These are phyloP conservation scores for Macropodus opercularis DNA, from an alignment of 2,797 vertebrate genomes.

Conservation along the genomic window DNA sequence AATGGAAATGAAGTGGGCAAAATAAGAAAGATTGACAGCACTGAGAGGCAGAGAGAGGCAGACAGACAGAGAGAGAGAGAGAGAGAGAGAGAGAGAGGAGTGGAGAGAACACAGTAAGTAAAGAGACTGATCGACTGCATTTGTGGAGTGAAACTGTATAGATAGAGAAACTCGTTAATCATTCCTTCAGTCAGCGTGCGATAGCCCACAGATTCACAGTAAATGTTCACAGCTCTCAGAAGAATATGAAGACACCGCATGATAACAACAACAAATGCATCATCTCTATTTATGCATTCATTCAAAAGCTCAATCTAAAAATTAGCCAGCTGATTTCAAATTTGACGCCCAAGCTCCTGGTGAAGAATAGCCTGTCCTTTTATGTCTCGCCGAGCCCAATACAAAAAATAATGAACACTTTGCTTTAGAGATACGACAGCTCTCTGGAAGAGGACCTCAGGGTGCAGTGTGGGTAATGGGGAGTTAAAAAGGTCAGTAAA, in stretches of 20 bases:
- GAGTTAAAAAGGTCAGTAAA: constrained; percentile 52
- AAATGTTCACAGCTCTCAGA: not conserved
- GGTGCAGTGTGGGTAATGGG: constrained; percentile 25
- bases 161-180: constrained; percentile 36
- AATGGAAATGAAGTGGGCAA: constrained; percentile 90
- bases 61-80: constrained; percentile 47
- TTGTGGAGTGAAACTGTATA: constrained; percentile 42
- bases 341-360: constrained; percentile 1
- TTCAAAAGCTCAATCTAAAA: not conserved
- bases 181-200: constrained; percentile 15
- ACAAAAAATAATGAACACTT: constrained; percentile 37
- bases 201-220: constrained; percentile 18
- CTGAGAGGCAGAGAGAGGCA: constrained; percentile 57
- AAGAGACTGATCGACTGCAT: constrained; percentile 33
- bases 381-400: constrained; percentile 15
- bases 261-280: constrained; percentile 1
- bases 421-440: constrained; percentile 22
- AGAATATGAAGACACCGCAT: not conserved
- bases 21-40: constrained; percentile 72
- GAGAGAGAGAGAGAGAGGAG: constrained; percentile 57
- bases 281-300: not conserved
- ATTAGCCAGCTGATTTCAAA: not conserved
- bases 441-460: constrained; percentile 32
- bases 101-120: constrained; percentile 53
- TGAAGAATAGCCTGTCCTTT: constrained; percentile 11